Base-by-base conservation (phyloP, 2,888 invertebrate species). In the Vandiemenella viatica region DNA sequence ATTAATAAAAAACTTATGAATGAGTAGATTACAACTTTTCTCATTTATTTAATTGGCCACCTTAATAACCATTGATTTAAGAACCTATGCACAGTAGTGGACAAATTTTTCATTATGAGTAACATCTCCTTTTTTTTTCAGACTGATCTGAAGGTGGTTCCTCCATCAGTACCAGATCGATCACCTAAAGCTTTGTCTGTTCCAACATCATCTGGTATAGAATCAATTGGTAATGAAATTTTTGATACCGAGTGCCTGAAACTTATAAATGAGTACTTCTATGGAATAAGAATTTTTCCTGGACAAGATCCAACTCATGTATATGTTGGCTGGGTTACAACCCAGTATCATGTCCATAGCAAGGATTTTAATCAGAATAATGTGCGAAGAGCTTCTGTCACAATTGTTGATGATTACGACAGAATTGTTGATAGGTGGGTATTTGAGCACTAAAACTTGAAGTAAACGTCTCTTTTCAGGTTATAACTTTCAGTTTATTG, bases 311-410 rank as follows among this genome's bases (percentile, higher is more conserved):
- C 92, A 0, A 80, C 83, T 0, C 88, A 91, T 63, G 90, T 97
- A 19, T 97, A 91, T 66, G 86, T 98, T 1, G 98, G 99, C 16
- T 99, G 98, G 98, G 97, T 99, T 45, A 97, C 96, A 1, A 95
- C 98, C 0, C 93, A 95, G 63, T 98, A 93, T 66, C 91, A 92
- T 63, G 69, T 88, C 45, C 87, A 89, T 61, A 90, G 89, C 51
- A 86, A 83, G 58, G 87, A 91, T 61, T 89, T 93, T 65, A 92
- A 90, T 64, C 83, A 88, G 65, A 80, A 77, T 56, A 83, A 86
- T 61, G 90, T 92, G 1, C 77, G 85, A 45, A 84, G 83, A 61
- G 79, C 82, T 0, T 85, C 89, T 0, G 83, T 91, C 41, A 74
- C 83, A 52, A 79, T 88, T 52, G 77, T 82, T 17, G 87, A 90